These are phyloP conservation scores for Sebastes hubbsi DNA, from an alignment of 2,797 vertebrate species.

Conservation along the genomic window DNA sequence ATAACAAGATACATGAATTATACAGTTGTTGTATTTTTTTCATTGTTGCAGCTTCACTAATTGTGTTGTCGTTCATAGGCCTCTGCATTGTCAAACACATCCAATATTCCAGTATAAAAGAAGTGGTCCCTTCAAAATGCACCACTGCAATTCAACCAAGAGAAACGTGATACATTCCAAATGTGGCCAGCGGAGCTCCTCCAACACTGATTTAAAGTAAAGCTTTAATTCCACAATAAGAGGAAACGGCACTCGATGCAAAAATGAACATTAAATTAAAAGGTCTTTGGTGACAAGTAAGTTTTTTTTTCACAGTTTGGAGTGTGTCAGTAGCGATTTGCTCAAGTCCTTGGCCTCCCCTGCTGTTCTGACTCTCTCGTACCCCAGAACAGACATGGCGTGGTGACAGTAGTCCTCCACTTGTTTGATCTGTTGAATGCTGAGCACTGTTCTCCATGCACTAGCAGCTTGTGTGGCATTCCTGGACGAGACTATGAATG, in stretches of 20 bases:
- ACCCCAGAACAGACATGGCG: constrained; percentile 94
- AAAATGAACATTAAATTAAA: constrained; percentile 68
- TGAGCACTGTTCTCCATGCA: constrained; percentile 95
- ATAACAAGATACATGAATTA: constrained; percentile 76
- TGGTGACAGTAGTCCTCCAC: constrained; percentile 99
- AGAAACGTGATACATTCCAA: constrained; percentile 80
- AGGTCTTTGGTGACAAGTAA: constrained; percentile 75
- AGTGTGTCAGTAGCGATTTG: constrained; percentile 91
- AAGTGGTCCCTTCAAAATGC: constrained; percentile 64
- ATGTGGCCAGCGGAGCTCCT: constrained; percentile 65
- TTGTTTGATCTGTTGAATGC: constrained; percentile 97
- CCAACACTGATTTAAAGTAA: constrained; percentile 72
- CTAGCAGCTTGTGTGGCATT: constrained; percentile 95
- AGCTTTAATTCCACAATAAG: constrained; percentile 80
- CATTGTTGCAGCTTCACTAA: constrained; percentile 48
- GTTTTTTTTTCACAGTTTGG: constrained; percentile 82
- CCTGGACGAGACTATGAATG: constrained; percentile 95
- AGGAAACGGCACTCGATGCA: constrained; percentile 75
- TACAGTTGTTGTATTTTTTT: constrained; percentile 50
- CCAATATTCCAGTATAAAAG: constrained; percentile 72
- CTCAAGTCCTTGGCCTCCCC: constrained; percentile 95
- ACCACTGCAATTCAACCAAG: constrained; percentile 50
- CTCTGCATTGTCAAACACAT: constrained; percentile 57
- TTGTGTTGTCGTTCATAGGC: constrained; percentile 53
- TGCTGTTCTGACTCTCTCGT: constrained; percentile 89